phyloP scores from a whole-genome alignment of 2,888 invertebrate species.

The Azorinus chamasolen region DNA sequence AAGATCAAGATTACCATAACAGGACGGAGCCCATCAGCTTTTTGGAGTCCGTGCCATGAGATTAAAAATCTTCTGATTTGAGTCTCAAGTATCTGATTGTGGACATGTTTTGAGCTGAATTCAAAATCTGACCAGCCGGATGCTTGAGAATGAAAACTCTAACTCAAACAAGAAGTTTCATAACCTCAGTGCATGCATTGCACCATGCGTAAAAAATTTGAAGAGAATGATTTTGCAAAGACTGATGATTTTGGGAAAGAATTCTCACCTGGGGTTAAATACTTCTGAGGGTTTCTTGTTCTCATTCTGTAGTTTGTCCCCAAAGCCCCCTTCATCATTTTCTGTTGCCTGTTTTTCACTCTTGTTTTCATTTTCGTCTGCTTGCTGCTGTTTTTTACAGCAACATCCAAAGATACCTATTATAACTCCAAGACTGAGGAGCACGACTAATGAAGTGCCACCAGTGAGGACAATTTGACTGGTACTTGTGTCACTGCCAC shows the following conservation, averaged over 20 bases:
- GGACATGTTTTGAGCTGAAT: too few species aligned
- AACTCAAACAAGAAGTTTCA: too few species aligned
- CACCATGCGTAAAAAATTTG: too few species aligned
- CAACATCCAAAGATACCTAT: conserved; percentile 82
- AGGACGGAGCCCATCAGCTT: too few species aligned
- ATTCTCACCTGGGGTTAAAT: conserved; percentile 41
- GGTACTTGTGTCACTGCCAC: conserved; percentile 84
- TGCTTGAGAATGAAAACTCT: too few species aligned
- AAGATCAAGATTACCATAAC: too few species aligned
- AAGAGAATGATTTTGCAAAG: too few species aligned
- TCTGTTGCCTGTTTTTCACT: conserved; percentile 14
- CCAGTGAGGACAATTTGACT: conserved; percentile 69
- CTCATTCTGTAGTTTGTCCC: conserved; percentile 21
- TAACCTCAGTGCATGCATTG: too few species aligned
- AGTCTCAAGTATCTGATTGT: too few species aligned
- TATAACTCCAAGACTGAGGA: conserved; percentile 76
- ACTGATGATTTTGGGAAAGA: background rate
- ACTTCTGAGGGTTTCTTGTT: conserved; percentile 24
- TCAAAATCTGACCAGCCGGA: too few species aligned
- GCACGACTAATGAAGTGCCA: conserved; percentile 70
- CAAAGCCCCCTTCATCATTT: background rate
- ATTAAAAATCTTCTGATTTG: too few species aligned
- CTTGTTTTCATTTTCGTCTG: conserved; percentile 43
- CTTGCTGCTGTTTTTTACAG: conserved; percentile 68
- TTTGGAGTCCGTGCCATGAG: too few species aligned